Base-by-base conservation (phyloP, 2,797 vertebrate genomes). In the Uromys caudimaculatus region DNA sequence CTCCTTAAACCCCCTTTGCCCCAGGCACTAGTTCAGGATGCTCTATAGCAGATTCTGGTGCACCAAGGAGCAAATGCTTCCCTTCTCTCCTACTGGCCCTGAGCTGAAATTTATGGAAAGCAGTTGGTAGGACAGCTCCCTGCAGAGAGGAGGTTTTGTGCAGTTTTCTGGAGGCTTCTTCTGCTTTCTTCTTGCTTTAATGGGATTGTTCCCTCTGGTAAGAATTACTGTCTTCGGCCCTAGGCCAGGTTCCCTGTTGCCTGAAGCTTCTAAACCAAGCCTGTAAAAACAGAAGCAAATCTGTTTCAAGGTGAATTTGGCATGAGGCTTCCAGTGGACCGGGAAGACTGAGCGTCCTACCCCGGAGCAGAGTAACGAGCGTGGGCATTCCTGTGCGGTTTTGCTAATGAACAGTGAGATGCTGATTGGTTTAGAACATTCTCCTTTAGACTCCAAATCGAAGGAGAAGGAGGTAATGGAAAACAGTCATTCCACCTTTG, bases 11-110 rank as follows among this genome's bases (percentile, higher is more conserved):
- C 17, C 64, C 17, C 8, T 54, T 13, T 47, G 29, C 19, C 10
- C 84, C 4, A 16, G 11, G 67, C 14, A 83, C n/a, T 24, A 0
- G 1, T 29, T 1, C 2, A 12, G 94, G 60, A 1, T 0, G 14
- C 44, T 0, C 0, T 1, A 8, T 2, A 0, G 41, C 27, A 0
- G 77, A 83, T 7, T 5, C 62, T 0, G 12, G 44, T 21, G 21
- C 17, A 0, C 1, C 0, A 0, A 0, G 1, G 52, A 81, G 17
- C 0, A 10, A 38, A 11, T 2, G 2, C n/a, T 50, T 2, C 4
- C 16, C n/a, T 14, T 27, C 60, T 41, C 12, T 16, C 60, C 54
- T 54, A 0, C 35, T 3, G 0, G 2, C 27, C 32, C 32, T 0
- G 0, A 29, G 64, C 32, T 10, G 50, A 35, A 27, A 69, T 47